Evolutionary conservation across 2,797 vertebrate species (phyloP), one percentile per base, ranked within the genome.

Genomic region (Pygocentrus nattereri): DNA sequence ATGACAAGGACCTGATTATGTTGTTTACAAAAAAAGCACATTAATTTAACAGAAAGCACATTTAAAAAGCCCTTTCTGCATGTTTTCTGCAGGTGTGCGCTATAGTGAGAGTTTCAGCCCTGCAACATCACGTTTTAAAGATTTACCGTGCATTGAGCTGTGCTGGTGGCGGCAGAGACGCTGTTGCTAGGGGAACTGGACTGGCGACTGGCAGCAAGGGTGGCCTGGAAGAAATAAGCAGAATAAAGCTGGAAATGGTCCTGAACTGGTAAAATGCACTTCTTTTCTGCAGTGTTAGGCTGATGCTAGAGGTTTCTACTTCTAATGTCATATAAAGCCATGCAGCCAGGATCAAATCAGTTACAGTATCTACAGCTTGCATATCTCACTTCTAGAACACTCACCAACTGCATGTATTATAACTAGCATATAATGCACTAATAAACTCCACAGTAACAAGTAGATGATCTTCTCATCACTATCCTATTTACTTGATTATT

Each of bases 171-270:
- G 80, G 97, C 97, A 0, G 96, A 92, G 0, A 95, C 94, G 86
- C 95, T 97, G 81, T 96, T 96, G 90, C 93, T 98, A 19, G 96
- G 94, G 69, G 97, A 96, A 90, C 92, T 97, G 84, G 97, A 97
- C 89, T 99, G 98, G 41, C 98, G 96, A 84, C 96, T 98, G 34
- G 98, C 98, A 85, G 97, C 98, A 80, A 99, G 97, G 0, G 98
- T 99, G 76, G 97, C 97, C 98, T 99, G 1, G 1, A 54, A 38
- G 21, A 61, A 5, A 81, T 6, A 75, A 31, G 16, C 27, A 64
- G 61, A 34, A 30, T 18, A 64, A 31, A 27, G 23, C 19, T 18
- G 4, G 8, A 21, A 8, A 31, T 34, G 31, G 18, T 2, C 30
- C 34, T n/a, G 30, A 34, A 38, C 16, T 38, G 18, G 30, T 18